phyloP scores from a whole-genome alignment of 2,113 vertebrate species.

The Coptodon bakossiorum region DNA sequence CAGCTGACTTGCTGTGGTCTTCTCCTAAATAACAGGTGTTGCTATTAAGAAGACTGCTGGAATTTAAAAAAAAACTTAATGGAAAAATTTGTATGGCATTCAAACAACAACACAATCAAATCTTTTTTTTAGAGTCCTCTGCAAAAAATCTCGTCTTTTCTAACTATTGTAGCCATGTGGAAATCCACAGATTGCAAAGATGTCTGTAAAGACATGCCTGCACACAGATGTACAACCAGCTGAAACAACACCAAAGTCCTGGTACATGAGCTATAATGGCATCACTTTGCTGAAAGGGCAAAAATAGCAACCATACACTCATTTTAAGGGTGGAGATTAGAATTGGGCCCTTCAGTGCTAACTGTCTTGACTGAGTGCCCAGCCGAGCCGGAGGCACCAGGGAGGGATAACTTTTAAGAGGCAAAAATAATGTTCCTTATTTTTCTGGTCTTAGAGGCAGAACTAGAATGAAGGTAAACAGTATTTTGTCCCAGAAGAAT shows the following conservation, averaged over 20 bases:
- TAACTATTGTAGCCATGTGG: background rate
- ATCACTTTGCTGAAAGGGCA: background rate
- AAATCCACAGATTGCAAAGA: background rate
- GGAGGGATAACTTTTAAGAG: slow-evolving; percentile 13
- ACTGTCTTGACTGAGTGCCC: slow-evolving; percentile 14
- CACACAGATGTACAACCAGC: background rate
- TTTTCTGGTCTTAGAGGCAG: slow-evolving; percentile 1
- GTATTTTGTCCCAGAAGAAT: slow-evolving; percentile 37
- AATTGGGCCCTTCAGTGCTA: background rate
- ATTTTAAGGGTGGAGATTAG: background rate
- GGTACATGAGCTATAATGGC: background rate
- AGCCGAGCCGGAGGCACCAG: background rate
- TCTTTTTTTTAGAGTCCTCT: background rate
- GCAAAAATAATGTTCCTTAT: background rate
- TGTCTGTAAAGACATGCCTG: background rate
- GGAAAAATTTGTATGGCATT: background rate
- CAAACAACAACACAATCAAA: background rate
- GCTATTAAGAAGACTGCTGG: background rate
- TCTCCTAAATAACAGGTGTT: background rate
- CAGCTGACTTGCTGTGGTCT: background rate
- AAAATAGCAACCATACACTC: background rate
- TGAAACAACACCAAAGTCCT: background rate
- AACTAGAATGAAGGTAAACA: slow-evolving; percentile 27
- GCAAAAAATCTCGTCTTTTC: background rate
- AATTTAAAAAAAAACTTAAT: fast-evolving